These are phyloP conservation scores for Archegozetes longisetosus DNA, from an alignment of 1,140 invertebrate genomes.

Conservation along the genomic window DNA sequence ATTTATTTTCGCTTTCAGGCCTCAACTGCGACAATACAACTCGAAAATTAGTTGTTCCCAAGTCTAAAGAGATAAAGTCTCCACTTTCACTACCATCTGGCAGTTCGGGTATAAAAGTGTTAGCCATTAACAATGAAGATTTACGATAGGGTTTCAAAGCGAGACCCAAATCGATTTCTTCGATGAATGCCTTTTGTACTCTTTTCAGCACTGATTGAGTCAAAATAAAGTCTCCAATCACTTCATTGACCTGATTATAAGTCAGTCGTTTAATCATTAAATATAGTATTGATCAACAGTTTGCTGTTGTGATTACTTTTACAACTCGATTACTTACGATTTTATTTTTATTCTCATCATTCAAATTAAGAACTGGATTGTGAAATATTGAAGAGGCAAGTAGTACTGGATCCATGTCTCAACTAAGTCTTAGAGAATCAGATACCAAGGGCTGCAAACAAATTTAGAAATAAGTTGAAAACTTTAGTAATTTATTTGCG, in stretches of 20 bases:
- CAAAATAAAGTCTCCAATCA: too few species aligned
- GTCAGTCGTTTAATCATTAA: neutral
- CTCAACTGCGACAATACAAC: conserved; percentile 45
- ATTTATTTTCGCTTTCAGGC: conserved; percentile 36
- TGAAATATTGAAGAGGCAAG: neutral
- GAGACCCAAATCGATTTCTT: neutral
- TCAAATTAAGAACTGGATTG: neutral
- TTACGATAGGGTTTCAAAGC: neutral
- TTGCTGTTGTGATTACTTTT: neutral
- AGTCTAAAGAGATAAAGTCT: conserved; percentile 52
- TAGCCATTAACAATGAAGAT: conserved; percentile 41
- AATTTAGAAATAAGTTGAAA: too few species aligned
- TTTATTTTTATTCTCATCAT: neutral
- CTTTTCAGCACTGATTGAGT: neutral
- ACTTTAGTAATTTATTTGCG: too few species aligned
- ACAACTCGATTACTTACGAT: neutral
- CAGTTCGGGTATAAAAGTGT: conserved; percentile 44
- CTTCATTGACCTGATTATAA: neutral
- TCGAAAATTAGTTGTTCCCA: conserved; percentile 65
- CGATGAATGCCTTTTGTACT: neutral
- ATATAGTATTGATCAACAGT: neutral
- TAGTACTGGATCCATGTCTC: too few species aligned
- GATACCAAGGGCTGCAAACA: too few species aligned
- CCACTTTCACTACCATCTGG: conserved; percentile 47
- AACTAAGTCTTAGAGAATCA: too few species aligned